Conservation (phyloP, 2,888 invertebrate genomes). For the Tiphia femorata region DNA sequence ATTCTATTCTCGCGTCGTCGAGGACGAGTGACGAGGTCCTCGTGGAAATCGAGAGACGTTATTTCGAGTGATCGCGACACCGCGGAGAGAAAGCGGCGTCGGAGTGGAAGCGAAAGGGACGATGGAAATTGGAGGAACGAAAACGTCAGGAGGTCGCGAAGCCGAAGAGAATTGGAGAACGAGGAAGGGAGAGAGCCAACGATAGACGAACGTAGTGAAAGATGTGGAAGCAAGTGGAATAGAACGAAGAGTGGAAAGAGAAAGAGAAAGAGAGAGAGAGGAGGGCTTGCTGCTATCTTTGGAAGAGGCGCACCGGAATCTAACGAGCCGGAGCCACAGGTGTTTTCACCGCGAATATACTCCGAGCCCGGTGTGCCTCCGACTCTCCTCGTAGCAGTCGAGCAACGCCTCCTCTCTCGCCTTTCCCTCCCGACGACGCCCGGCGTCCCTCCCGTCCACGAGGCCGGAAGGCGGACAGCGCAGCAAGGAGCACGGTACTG, state of each 20-base stretch:
- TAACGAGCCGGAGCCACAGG: conserved; percentile 50
- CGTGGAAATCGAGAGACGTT: no score
- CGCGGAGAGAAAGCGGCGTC: background rate
- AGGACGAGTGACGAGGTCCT: no score
- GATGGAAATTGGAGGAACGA: conserved; percentile 11
- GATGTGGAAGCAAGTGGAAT: background rate
- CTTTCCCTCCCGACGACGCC: background rate
- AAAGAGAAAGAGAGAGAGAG: conserved; percentile 22
- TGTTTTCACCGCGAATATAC: conserved; percentile 49
- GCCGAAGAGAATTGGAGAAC: conserved; percentile 4
- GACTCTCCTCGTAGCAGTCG: conserved; percentile 5
- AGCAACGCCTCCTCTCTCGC: conserved; percentile 19
- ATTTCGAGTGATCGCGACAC: no score
- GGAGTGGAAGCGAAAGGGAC: conserved; percentile 11
- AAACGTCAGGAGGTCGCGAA: conserved; percentile 19
- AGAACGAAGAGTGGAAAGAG: background rate
- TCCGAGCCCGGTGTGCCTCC: conserved; percentile 11
- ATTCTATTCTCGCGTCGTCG: no score
- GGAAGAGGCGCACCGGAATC: conserved; percentile 50
- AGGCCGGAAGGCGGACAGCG: no score
- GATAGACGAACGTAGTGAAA: conserved; percentile 6
- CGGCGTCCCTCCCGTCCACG: background rate
- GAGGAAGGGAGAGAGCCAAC: conserved; percentile 11
- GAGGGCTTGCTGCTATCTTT: conserved; percentile 41
- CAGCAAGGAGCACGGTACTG: no score